Base-by-base conservation (phyloP, 1,140 invertebrate species). In the Drosophila teissieri region DNA sequence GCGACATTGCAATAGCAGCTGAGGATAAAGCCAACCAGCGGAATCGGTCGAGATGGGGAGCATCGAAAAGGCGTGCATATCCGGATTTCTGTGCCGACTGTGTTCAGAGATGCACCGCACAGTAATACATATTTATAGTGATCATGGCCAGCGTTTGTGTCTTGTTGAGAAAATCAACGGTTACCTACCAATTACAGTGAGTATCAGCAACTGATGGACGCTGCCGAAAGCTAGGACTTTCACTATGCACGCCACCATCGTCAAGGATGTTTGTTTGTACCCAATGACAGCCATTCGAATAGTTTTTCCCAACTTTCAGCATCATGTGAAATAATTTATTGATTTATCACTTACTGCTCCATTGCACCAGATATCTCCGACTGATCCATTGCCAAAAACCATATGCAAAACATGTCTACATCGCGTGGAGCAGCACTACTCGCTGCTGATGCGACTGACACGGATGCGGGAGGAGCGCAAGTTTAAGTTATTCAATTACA, bases 61-160 rank as follows among this genome's bases (percentile, higher is more conserved):
- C 83, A 94, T 95, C 68, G 95, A 96, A 83, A 95, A 94, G 93
- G 95, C 95, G 61, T 94, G 96, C 78, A 94, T 96, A 73, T 96
- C 95, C 31, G 95, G 96, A 74, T 96, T 96, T 93, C 95, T 96
- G 89, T 96, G 96, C 93, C 94, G 96, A 91, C 94, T 96, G 36
- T 96, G 96, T 93, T 96, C 95, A 48, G 95, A 96, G 94, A 96
- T 96, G 95, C 96, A 96, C 91, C 94, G 94, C 24, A 95, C 95
- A 81, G 96, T 96, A 53, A 94, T 96, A 74, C 95, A 96, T 91
- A 96, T 96, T 88, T 96, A 96, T 92, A 95, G 95, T 6, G 95
- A 96, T 86, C 95, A 96, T 93, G 95, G 95, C 44, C 94, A 94
- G 80, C 94, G 95, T 76, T 93, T 96, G 90, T 94, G 94, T 82